A percentile compares a stretch with the other conserved stretches of the same genome.
Conservation (phyloP, 2,888 invertebrate species). For the Cantharis rufa region DNA sequence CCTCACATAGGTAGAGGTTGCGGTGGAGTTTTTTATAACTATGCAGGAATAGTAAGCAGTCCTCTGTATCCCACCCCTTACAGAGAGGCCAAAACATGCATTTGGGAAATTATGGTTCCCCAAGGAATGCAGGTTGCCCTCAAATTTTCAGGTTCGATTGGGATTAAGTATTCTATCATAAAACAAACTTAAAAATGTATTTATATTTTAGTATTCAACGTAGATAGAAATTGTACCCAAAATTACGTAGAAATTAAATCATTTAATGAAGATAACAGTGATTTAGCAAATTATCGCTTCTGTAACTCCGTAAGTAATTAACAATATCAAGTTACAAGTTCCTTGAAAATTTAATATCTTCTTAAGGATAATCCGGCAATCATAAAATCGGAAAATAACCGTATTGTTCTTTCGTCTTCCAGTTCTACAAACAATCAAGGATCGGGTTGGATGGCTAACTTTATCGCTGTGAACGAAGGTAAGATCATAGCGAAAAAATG, state of each 20-base stretch:
- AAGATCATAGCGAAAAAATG: not conserved
- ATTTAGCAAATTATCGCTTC: conserved; percentile 38
- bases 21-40: conserved; percentile 68
- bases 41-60: conserved; percentile 67
- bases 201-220: conserved; percentile 66
- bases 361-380: conserved; percentile 22
- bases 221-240: conserved; percentile 62
- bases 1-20: conserved; percentile 62
- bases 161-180: not conserved
- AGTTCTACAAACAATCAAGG: conserved; percentile 73
- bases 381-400: conserved; percentile 48
- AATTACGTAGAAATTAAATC: conserved; percentile 66
- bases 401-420: conserved; percentile 64
- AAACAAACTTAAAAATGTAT: conserved; percentile 4
- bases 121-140: conserved; percentile 59
- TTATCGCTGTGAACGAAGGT: conserved; percentile 39
- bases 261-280: conserved; percentile 35
- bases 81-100: conserved; percentile 62
- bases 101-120: conserved; percentile 68
- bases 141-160: conserved; percentile 57
- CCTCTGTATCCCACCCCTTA: conserved; percentile 71
- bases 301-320: conserved; percentile 57
- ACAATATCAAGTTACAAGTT: not conserved
- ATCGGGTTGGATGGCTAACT: conserved; percentile 67
- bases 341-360: not conserved